Evolutionary conservation across 1,140 invertebrate genomes (phyloP), one percentile per base, ranked within the genome.

Genomic region (Ostrea denselamellosa): DNA sequence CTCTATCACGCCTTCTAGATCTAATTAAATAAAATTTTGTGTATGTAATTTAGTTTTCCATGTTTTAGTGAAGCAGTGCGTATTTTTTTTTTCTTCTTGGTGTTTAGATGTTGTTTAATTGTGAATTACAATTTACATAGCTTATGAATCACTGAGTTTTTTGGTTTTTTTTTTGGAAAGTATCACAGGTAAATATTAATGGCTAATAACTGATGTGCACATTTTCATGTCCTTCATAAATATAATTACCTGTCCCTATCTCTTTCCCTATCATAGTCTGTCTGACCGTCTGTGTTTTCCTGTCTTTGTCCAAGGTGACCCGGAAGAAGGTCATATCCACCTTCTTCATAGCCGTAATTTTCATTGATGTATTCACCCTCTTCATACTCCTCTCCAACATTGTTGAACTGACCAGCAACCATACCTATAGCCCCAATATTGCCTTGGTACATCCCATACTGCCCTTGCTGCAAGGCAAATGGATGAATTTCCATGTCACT

Each of bases 321-420:
- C 54, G 22, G 68, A 52, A 71, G 25, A 56, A 82, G 85, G 54
- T 81, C 85, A 56, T 77, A 86, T 56, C 71, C 82, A 10, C 88
- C 85, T 54, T 89, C 88, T 34, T 89, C 86, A 62, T 89, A 89
- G 10, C 68, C 86, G 85, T 85, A 87, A 10, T 85, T 83, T 54
- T 87, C 88, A 54, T 87, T 54, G 22, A 77, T 77, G 71, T 77
- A 86, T 56, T 86, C 85, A 8, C 77, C 85, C 51, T 86, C 77
- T 19, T 86, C 82, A 52, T 83, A 83, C 28, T 83, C 82, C 68
- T 77, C 68, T 10, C 68, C 68, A 12, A 12, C 68, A 3, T 77
- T 22, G 68, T 77, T 77, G 68, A 28, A 77, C 68, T 28, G 22
- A 25, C 14, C 28, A 25, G 25, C 12, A 34, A 14, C 12, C 22